phyloP scores from a whole-genome alignment of 1,140 invertebrate species.

The Linepithema humile region DNA sequence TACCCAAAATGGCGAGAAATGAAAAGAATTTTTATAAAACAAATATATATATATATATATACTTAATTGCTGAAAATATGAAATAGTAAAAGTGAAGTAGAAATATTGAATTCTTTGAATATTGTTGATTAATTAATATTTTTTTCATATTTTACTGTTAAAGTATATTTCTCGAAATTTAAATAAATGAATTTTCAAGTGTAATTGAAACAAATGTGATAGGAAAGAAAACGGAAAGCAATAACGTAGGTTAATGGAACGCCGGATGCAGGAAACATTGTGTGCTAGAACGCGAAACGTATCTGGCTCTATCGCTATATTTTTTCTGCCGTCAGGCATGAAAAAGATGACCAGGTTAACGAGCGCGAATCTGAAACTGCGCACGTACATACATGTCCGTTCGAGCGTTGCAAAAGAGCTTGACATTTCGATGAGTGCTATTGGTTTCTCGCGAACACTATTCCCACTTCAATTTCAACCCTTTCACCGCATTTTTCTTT shows the following conservation, averaged over 20 bases:
- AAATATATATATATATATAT: too few relatives aligned
- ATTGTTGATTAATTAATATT: background rate
- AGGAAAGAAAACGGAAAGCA: background rate
- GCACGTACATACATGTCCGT: constrained; percentile 49
- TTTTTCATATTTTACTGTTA: constrained; percentile 11
- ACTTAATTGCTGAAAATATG: too few relatives aligned
- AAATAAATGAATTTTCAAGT: background rate
- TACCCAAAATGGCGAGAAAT: background rate
- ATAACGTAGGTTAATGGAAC: constrained; percentile 30
- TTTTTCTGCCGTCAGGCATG: constrained; percentile 46
- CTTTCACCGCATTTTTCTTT: constrained; percentile 41
- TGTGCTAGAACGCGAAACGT: constrained; percentile 18
- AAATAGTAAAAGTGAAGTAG: too few relatives aligned
- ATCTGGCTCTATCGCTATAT: constrained; percentile 51
- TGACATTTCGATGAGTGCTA: constrained; percentile 59
- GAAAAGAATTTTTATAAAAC: too few relatives aligned
- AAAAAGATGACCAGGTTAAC: constrained; percentile 71
- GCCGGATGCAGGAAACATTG: constrained; percentile 38
- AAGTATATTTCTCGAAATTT: background rate
- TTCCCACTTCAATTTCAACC: constrained; percentile 2
- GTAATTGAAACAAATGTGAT: background rate
- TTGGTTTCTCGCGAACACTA: constrained; percentile 56
- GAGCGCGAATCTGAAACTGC: constrained; percentile 62
- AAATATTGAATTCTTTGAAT: too few relatives aligned
- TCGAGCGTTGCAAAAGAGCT: constrained; percentile 62